Evolutionary conservation across 2,888 invertebrate genomes (phyloP).

Genomic region (Schrankia costaestrigalis): DNA sequence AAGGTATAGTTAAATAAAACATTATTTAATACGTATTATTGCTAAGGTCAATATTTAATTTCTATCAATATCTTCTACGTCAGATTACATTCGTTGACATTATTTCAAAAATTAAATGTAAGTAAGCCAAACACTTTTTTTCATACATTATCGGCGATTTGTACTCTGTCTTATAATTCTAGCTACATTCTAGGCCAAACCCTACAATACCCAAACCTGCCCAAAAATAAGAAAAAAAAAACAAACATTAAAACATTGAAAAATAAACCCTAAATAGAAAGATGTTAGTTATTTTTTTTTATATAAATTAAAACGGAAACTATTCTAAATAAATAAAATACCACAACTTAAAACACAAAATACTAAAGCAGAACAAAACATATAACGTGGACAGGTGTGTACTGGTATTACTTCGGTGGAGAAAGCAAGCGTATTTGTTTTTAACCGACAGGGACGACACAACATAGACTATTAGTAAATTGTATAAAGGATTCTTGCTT

Average conservation of each 20-base stretch:
- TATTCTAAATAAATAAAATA: slow-evolving; percentile 69
- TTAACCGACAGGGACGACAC: slow-evolving; percentile 65
- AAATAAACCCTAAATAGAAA: slow-evolving; percentile 64
- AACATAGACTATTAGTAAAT: slow-evolving; percentile 58
- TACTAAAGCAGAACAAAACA: slow-evolving; percentile 40
- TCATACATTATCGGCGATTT: slow-evolving; percentile 76
- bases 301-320: slow-evolving; percentile 61
- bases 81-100: slow-evolving; percentile 82
- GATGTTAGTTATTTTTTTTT: slow-evolving; percentile 67
- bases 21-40: slow-evolving; percentile 72
- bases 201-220: slow-evolving; percentile 81
- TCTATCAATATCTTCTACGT: slow-evolving; percentile 78
- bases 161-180: slow-evolving; percentile 80
- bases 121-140: slow-evolving; percentile 76
- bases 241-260: slow-evolving; percentile 56
- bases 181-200: slow-evolving; percentile 81
- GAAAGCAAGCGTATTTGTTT: slow-evolving; percentile 50
- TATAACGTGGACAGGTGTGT: slow-evolving; percentile 55
- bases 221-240: slow-evolving; percentile 69
- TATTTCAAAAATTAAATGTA: slow-evolving; percentile 76
- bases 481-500: slow-evolving; percentile 36
- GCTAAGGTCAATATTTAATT: slow-evolving; percentile 81
- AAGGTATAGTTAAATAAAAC: slow-evolving; percentile 50
- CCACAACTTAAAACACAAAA: slow-evolving; percentile 55
- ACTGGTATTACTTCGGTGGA: slow-evolving; percentile 53